phyloP scores from a whole-genome alignment of 2,113 vertebrate genomes.

The Leptocoma aspasia region DNA sequence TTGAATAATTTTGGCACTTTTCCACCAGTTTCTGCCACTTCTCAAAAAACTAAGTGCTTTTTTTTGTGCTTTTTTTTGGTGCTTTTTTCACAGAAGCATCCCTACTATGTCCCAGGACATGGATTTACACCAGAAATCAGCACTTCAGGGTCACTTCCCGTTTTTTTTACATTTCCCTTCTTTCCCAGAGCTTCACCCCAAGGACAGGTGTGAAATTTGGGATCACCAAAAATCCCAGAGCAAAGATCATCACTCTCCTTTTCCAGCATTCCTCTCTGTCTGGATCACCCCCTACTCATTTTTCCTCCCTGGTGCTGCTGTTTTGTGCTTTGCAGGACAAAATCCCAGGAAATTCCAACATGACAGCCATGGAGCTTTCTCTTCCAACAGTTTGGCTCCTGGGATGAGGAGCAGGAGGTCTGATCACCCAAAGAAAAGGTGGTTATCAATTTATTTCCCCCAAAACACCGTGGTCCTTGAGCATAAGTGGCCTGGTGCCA shows the following conservation, averaged over 20 bases:
- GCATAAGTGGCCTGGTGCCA: no score
- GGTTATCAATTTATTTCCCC: neutral
- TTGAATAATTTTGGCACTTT: neutral
- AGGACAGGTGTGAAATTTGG: neutral
- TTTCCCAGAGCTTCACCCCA: neutral
- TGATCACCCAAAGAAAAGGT: neutral
- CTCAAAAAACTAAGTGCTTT: neutral
- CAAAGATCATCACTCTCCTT: neutral
- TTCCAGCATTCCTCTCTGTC: neutral
- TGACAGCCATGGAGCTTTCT: accelerated
- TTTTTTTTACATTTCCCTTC: no score
- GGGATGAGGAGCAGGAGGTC: neutral
- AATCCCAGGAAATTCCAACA: neutral
- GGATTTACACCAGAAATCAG: neutral
- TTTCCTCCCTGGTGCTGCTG: neutral
- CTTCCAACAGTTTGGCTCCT: neutral
- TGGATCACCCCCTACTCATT: neutral
- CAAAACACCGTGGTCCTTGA: accelerated
- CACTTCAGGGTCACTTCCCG: accelerated
- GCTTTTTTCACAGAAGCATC: neutral
- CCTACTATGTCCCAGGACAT: accelerated
- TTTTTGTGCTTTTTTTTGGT: neutral
- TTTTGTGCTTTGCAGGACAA: neutral
- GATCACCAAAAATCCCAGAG: neutral
- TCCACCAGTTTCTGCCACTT: neutral